These are phyloP conservation scores for Horisme vitalbata DNA, from an alignment of 2,888 invertebrate species.

Conservation along the genomic window DNA sequence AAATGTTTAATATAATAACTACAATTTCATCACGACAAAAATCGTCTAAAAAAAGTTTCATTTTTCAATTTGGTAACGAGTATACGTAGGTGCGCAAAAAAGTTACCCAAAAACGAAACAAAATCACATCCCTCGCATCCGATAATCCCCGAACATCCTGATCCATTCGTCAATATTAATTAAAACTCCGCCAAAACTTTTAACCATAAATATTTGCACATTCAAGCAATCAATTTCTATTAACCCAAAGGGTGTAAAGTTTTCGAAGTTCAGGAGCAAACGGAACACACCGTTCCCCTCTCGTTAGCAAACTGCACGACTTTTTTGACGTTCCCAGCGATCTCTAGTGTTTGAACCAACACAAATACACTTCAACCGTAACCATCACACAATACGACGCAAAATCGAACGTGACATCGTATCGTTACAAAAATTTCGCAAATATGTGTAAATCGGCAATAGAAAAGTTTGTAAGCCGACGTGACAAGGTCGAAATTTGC, in stretches of 20 bases:
- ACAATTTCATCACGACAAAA: too few species aligned
- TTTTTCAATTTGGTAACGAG: too few species aligned
- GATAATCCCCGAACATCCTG: constrained; percentile 20
- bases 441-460: constrained; percentile 45
- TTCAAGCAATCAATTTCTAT: constrained; percentile 51
- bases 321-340: constrained; percentile 77
- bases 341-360: constrained; percentile 60
- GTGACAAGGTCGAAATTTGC: constrained; percentile 49
- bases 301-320: constrained; percentile 72
- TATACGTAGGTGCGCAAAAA: too few species aligned
- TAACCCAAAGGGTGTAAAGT: constrained; percentile 37
- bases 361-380: constrained; percentile 35
- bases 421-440: constrained; percentile 41
- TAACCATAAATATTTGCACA: constrained; percentile 37
- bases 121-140: constrained; percentile 8
- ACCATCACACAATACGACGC: constrained; percentile 47
- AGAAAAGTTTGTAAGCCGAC: constrained; percentile 41
- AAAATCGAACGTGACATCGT: constrained; percentile 39
- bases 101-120: background rate
- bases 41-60: too few species aligned
- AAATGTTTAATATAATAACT: too few species aligned
- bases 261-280: constrained; percentile 38
- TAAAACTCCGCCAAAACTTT: constrained; percentile 34
- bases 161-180: constrained; percentile 34
- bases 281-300: constrained; percentile 65